A percentile compares a stretch with the other conserved stretches of the same genome.
These are phyloP conservation scores for Spilosoma lubricipeda DNA, from an alignment of 2,888 invertebrate species.

Conservation along the genomic window DNA sequence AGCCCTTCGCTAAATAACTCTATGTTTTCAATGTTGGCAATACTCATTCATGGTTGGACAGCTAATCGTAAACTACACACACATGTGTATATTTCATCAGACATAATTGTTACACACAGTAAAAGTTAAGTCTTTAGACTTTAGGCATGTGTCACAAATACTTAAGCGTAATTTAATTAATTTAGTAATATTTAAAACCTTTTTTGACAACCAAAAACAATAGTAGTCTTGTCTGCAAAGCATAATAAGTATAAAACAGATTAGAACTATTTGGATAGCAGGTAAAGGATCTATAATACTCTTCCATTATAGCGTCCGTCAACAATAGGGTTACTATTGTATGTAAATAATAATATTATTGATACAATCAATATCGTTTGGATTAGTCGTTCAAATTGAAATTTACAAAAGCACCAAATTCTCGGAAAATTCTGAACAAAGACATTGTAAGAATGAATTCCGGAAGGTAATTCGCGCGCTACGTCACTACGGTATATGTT, in stretches of 20 bases:
- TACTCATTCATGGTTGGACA: slow-evolving; percentile 30
- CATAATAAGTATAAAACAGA: not conserved
- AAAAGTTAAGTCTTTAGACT: too few species aligned
- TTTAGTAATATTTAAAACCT: not conserved
- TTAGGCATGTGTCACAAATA: too few species aligned
- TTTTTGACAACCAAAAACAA: not conserved
- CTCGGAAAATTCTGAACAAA: slow-evolving; percentile 50
- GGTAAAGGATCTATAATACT: not conserved
- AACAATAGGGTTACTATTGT: not conserved
- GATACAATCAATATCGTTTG: not conserved
- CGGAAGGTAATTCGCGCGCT: slow-evolving; percentile 43
- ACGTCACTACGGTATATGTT: slow-evolving; percentile 47
- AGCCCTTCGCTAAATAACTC: not conserved
- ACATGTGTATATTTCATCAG: not conserved
- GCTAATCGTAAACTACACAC: not conserved
- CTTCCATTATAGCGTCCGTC: not conserved
- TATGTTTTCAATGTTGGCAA: slow-evolving; percentile 28
- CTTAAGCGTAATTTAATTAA: not conserved
- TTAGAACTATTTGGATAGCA: not conserved
- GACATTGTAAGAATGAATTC: slow-evolving; percentile 47
- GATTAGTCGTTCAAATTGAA: not conserved
- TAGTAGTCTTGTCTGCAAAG: not conserved
- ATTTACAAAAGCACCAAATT: slow-evolving; percentile 32
- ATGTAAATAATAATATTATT: not conserved
- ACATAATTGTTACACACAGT: not conserved